Conservation (phyloP, 2,113 vertebrate species). For the Serinus canaria region DNA sequence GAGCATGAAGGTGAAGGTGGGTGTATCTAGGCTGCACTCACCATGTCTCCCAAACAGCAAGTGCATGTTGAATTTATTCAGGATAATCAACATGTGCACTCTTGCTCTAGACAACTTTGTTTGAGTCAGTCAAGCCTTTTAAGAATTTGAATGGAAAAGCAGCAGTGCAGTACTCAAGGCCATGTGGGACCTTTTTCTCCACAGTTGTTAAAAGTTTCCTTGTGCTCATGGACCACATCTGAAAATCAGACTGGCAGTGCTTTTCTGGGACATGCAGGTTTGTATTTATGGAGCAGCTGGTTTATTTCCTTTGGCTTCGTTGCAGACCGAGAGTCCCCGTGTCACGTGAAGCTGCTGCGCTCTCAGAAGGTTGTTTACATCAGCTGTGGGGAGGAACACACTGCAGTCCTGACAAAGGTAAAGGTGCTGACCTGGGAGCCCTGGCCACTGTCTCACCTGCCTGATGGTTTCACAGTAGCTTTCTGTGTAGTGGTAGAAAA, state of each 20-base stretch:
- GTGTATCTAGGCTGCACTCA: background rate
- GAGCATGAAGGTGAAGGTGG: background rate
- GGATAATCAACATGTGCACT: background rate
- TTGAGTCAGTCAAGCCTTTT: background rate
- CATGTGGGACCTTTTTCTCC: rapidly evolving
- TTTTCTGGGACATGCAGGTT: background rate
- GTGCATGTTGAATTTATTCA: background rate
- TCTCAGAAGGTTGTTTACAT: constrained; percentile 96
- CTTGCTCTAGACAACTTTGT: background rate
- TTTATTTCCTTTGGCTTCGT: background rate
- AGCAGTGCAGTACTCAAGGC: background rate
- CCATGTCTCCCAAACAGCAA: background rate
- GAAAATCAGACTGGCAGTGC: background rate
- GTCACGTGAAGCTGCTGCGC: constrained; percentile 92
- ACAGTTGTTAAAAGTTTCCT: background rate
- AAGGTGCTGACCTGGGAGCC: background rate
- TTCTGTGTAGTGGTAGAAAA: background rate
- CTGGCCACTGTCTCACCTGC: background rate
- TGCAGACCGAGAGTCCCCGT: constrained; percentile 91
- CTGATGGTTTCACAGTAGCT: background rate
- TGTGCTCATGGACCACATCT: rapidly evolving
- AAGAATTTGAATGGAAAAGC: background rate
- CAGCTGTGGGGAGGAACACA: constrained; percentile 92
- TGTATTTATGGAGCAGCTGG: background rate
- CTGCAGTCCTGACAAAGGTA: constrained; percentile 95